A percentile compares a stretch with the other conserved stretches of the same genome.
phyloP scores from a whole-genome alignment of 2,888 invertebrate species.

The Liopterus haemorrhoidalis region DNA sequence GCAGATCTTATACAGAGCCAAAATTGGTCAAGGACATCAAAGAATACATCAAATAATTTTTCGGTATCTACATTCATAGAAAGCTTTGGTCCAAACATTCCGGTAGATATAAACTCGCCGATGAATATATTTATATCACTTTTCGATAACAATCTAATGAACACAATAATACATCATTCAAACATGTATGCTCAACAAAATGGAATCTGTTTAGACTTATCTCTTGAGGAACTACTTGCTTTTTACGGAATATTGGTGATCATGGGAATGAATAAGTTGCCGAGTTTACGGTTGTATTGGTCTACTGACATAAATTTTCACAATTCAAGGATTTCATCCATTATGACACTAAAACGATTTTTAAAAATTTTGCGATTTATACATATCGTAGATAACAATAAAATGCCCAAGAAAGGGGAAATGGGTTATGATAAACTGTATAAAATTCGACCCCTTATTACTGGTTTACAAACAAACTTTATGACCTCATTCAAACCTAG shows the following conservation, averaged over 20 bases:
- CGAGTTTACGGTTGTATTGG: conserved; percentile 15
- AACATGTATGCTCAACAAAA: conserved; percentile 16
- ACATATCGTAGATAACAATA: conserved; percentile 27
- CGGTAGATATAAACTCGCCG: too few species aligned
- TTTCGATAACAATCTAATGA: too few species aligned
- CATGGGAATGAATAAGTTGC: conserved; percentile 27
- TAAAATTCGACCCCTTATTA: conserved; percentile 28
- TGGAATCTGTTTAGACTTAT: conserved; percentile 2
- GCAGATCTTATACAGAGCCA: too few species aligned
- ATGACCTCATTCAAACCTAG: conserved; percentile 19
- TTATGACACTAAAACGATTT: conserved; percentile 27
- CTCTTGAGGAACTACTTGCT: conserved; percentile 10
- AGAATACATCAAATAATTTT: too few species aligned
- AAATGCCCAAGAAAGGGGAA: conserved; percentile 20
- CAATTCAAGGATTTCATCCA: conserved; percentile 11
- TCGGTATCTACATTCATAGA: too few species aligned
- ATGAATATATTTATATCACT: too few species aligned
- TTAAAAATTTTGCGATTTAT: conserved; percentile 28
- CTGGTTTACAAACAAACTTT: conserved; percentile 22
- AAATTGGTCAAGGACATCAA: too few species aligned
- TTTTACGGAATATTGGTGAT: conserved; percentile 20
- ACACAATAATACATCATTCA: too few species aligned
- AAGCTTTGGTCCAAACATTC: too few species aligned
- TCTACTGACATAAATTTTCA: conserved; percentile 2
- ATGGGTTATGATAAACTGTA: conserved; percentile 29